Conservation (phyloP, 2,113 vertebrate genomes). For the Hydrolagus affinis region DNA sequence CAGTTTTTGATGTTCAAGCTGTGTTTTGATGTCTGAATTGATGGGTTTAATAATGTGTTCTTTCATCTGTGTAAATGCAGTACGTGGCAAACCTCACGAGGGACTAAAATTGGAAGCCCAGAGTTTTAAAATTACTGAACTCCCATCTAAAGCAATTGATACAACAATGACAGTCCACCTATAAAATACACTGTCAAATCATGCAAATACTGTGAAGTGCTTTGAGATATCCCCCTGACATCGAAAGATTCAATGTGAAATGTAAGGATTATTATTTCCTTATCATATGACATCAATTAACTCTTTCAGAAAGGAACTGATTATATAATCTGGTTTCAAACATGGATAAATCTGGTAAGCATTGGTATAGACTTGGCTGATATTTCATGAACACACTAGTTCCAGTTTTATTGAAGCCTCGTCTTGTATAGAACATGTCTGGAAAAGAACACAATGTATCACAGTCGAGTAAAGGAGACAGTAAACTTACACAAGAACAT, state of each 20-base stretch:
- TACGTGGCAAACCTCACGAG: background rate
- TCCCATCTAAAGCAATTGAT: conserved; percentile 1
- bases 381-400: background rate
- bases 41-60: conserved; percentile 2
- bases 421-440: background rate
- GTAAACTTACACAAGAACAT: no score
- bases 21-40: background rate
- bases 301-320: background rate
- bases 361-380: background rate
- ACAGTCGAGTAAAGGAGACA: background rate
- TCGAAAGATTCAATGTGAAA: no score
- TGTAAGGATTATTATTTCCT: no score
- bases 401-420: background rate
- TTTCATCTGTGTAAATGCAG: background rate
- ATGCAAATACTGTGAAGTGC: no score
- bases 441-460: background rate
- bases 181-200: no score
- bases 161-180: no score
- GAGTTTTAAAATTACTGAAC: background rate
- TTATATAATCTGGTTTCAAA: no score
- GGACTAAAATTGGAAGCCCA: background rate
- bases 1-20: background rate
- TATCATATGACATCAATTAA: background rate
- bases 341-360: background rate
- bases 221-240: no score